A percentile compares a stretch with the other conserved stretches of the same genome.
Conservation (phyloP, 1,140 invertebrate genomes). For the Rhizoglyphus robini region DNA sequence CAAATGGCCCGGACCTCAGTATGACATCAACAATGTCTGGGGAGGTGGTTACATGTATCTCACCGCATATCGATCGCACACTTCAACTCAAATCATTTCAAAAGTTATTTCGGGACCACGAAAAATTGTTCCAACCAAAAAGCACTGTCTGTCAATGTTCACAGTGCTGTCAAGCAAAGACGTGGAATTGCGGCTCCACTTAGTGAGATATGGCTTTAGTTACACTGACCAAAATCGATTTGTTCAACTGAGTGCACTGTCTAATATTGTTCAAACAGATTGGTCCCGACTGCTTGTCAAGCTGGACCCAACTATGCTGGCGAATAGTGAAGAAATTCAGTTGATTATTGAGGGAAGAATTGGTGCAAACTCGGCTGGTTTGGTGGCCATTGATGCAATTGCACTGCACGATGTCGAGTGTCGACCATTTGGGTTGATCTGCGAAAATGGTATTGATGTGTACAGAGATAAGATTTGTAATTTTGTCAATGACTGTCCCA, state of each 20-base stretch:
- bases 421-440: background rate
- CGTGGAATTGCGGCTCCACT: background rate
- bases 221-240: background rate
- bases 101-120: background rate
- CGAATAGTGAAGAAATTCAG: background rate
- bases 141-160: background rate
- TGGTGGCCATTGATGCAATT: background rate
- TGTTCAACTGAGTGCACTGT: background rate
- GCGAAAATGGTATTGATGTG: conserved; percentile 1
- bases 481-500: too few relatives aligned
- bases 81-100: background rate
- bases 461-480: background rate
- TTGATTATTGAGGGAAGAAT: background rate
- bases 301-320: background rate
- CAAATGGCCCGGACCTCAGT: conserved; percentile 2
- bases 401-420: background rate
- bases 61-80: background rate
- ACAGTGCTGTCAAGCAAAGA: background rate
- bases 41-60: conserved; percentile 2
- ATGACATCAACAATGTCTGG: background rate
- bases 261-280: background rate
- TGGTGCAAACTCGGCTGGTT: background rate
- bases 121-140: background rate
- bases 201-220: background rate
- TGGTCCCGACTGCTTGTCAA: background rate